Percentiles rank a stretch among this genome's conserved stretches.
Conservation (phyloP, 2,888 invertebrate genomes). For the Gonocerus acuteangulatus region DNA sequence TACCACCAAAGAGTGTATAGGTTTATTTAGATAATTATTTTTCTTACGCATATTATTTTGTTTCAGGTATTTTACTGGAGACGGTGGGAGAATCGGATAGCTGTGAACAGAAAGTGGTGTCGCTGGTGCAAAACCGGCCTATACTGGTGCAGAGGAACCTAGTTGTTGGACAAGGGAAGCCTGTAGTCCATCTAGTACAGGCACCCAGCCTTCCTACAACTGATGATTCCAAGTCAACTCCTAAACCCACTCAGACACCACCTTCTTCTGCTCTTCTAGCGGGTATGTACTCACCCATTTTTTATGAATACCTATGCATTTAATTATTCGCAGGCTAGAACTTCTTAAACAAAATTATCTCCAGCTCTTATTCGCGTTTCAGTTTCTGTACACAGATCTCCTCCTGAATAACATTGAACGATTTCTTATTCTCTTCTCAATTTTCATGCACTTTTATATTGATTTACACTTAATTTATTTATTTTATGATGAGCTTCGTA, state of each 20-base stretch:
- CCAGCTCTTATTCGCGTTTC: no score
- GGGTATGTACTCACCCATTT: conserved; percentile 4
- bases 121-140: conserved; percentile 31
- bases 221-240: not conserved
- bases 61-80: conserved; percentile 31
- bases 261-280: not conserved
- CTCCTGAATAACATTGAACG: no score
- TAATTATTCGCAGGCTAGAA: no score
- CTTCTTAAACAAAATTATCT: no score
- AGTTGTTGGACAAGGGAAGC: conserved; percentile 28
- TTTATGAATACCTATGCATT: no score
- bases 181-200: conserved; percentile 30
- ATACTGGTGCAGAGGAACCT: conserved; percentile 33
- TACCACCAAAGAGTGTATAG: no score
- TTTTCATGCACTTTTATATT: no score
- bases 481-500: no score
- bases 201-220: not conserved
- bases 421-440: no score
- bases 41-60: not conserved
- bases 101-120: conserved; percentile 31
- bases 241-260: not conserved
- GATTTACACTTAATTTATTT: no score
- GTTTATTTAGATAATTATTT: no score
- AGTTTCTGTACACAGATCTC: no score
- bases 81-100: conserved; percentile 32